These are phyloP conservation scores for Amphiura filiformis DNA, from an alignment of 35 echinoderm and acorn worm genomes.

Conservation along the genomic window DNA sequence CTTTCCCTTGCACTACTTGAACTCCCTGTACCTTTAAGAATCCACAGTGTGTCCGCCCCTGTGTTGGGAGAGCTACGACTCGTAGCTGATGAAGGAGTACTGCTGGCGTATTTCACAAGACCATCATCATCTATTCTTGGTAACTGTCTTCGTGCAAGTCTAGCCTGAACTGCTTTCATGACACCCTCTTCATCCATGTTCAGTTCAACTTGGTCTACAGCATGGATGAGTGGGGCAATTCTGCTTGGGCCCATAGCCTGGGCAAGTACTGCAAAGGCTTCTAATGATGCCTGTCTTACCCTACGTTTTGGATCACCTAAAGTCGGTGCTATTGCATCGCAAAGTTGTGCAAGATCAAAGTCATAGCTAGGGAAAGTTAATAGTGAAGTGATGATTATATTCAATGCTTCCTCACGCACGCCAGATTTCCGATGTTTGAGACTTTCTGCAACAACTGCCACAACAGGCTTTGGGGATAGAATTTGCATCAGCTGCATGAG, in stretches of 20 bases:
- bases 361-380: conserved; percentile 99
- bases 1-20: conserved; percentile 83
- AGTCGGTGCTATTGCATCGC: conserved; percentile 65
- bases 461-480: conserved; percentile 69
- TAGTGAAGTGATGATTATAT: conserved; percentile 84
- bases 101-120: conserved; percentile 77
- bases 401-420: conserved; percentile 84
- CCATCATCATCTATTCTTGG: conserved; percentile 85
- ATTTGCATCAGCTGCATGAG: conserved; percentile 95
- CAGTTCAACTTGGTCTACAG: conserved; percentile 91
- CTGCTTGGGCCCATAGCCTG: conserved; percentile 95
- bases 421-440: conserved; percentile 87
- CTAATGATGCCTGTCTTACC: conserved; percentile 86
- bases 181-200: conserved; percentile 94
- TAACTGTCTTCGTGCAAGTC: conserved; percentile 83
- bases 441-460: conserved; percentile 70
- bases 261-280: conserved; percentile 91
- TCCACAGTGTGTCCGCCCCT: conserved; percentile 78
- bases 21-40: conserved; percentile 84
- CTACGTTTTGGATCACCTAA: conserved; percentile 84
- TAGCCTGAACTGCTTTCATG: conserved; percentile 93
- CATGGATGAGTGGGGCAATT: conserved; percentile 84
- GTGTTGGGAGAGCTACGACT: conserved; percentile 49
- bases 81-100: conserved; percentile 73
- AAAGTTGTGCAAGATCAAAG: conserved; percentile 88